These are phyloP conservation scores for Eupithecia subumbrata DNA, from an alignment of 2,888 invertebrate species.

Conservation along the genomic window DNA sequence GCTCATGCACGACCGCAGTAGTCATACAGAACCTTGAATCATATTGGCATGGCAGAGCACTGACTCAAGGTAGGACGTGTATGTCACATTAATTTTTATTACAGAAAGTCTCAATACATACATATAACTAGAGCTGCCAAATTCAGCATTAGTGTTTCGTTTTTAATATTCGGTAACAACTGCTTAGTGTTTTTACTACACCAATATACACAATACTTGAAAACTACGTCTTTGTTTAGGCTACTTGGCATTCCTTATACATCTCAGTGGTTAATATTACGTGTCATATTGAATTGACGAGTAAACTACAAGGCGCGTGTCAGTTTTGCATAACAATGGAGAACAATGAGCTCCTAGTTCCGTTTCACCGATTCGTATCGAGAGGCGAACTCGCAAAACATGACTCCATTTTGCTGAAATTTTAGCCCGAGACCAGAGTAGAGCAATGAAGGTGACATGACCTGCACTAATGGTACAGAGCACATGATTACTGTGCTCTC, in stretches of 20 bases:
- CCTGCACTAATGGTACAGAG: background rate
- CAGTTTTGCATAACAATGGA: slow-evolving; percentile 68
- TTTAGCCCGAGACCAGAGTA: background rate
- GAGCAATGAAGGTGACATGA: background rate
- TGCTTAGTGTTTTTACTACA: background rate
- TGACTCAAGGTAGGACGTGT: slow-evolving; percentile 51
- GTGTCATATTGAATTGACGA: slow-evolving; percentile 62
- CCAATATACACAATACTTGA: background rate
- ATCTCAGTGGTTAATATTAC: slow-evolving; percentile 56
- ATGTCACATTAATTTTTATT: slow-evolving; percentile 39
- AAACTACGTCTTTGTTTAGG: slow-evolving; percentile 31
- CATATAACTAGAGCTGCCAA: background rate
- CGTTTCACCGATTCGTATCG: slow-evolving; percentile 47
- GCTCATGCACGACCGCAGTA: slow-evolving; percentile 70
- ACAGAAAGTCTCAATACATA: background rate
- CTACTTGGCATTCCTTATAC: slow-evolving; percentile 52
- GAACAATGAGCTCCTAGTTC: slow-evolving; percentile 58
- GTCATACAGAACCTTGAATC: slow-evolving; percentile 74
- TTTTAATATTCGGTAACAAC: slow-evolving; percentile 1
- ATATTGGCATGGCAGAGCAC: slow-evolving; percentile 51
- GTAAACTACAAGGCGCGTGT: slow-evolving; percentile 62
- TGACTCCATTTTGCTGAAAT: background rate
- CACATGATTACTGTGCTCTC: background rate
- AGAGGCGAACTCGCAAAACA: slow-evolving; percentile 47
- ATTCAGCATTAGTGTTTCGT: background rate